A percentile compares a stretch with the other conserved stretches of the same genome.
Evolutionary conservation across 2,797 vertebrate species (phyloP).

Genomic region (Coregonus suidteri): DNA sequence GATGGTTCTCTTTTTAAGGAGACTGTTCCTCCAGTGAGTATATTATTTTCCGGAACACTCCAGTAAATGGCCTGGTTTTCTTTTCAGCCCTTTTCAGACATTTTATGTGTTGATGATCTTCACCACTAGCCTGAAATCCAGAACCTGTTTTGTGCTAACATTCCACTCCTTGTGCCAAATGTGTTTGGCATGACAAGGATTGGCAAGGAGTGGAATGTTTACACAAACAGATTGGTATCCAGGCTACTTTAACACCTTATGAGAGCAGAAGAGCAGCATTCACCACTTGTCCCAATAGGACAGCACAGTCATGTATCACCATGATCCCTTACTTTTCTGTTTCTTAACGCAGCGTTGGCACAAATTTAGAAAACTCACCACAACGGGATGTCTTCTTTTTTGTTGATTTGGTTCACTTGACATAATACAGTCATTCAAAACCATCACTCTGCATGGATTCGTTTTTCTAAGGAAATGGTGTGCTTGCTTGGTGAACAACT

Average conservation of each 20-base stretch:
- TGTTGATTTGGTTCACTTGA: background rate
- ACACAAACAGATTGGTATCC: too few relatives aligned
- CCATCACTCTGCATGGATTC: background rate
- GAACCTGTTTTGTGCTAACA: too few relatives aligned
- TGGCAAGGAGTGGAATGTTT: too few relatives aligned
- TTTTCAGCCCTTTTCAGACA: background rate
- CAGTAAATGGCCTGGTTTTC: background rate
- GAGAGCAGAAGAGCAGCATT: too few relatives aligned
- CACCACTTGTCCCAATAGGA: too few relatives aligned
- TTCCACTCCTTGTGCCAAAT: too few relatives aligned
- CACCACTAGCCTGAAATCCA: background rate
- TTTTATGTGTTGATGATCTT: background rate
- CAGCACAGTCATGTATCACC: too few relatives aligned
- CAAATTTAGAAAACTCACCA: too few relatives aligned
- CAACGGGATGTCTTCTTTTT: too few relatives aligned
- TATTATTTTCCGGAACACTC: background rate
- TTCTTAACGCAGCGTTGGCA: background rate
- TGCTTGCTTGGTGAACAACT: background rate
- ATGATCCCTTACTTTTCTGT: background rate
- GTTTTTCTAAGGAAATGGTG: background rate
- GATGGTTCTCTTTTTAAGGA: background rate
- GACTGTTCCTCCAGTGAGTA: slow-evolving; percentile 8
- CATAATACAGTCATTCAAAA: background rate
- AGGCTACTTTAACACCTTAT: too few relatives aligned
- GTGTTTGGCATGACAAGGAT: too few relatives aligned